These are phyloP conservation scores for Carcina quercana DNA, from an alignment of 2,888 invertebrate species.

Conservation along the genomic window DNA sequence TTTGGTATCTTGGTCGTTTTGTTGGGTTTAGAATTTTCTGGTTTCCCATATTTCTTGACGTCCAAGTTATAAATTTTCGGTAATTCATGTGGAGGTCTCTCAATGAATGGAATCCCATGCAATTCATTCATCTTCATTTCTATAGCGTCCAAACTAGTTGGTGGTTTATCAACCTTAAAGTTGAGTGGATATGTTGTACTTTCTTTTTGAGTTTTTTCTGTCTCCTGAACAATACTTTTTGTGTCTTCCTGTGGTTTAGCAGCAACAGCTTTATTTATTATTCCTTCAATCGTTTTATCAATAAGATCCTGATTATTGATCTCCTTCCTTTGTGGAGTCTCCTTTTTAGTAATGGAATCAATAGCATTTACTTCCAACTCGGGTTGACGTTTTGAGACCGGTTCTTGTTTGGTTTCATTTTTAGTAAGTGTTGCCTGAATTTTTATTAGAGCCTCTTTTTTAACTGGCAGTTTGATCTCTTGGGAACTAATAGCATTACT, in stretches of 20 bases:
- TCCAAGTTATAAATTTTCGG: conserved; percentile 32
- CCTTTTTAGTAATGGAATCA: conserved; percentile 21
- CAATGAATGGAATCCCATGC: conserved; percentile 58
- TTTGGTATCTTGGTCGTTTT: conserved; percentile 37
- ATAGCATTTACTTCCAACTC: conserved; percentile 1
- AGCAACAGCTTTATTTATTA: conserved; percentile 43
- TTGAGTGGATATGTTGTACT: conserved; percentile 9
- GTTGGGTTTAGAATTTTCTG: conserved; percentile 24
- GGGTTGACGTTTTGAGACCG: conserved; percentile 5
- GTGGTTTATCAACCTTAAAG: conserved; percentile 15
- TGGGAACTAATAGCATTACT: conserved; percentile 27
- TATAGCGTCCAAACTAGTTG: conserved; percentile 44
- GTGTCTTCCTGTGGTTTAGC: conserved; percentile 35
- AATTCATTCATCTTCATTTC: conserved; percentile 68
- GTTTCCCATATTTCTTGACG: conserved; percentile 26
- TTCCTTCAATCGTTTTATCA: conserved; percentile 61
- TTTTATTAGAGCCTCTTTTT: conserved; percentile 20
- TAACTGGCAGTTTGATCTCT: conserved; percentile 22
- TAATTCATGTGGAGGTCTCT: conserved; percentile 48
- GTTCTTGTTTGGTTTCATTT: conserved; percentile 18
- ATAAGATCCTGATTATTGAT: conserved; percentile 56
- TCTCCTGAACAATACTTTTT: conserved; percentile 19
- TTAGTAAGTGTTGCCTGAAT: conserved; percentile 16
- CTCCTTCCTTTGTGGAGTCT: conserved; percentile 33
- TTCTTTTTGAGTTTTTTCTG: conserved; percentile 15